phyloP scores from a whole-genome alignment of 2,113 vertebrate species.

The Phalacrocorax brasilianus region DNA sequence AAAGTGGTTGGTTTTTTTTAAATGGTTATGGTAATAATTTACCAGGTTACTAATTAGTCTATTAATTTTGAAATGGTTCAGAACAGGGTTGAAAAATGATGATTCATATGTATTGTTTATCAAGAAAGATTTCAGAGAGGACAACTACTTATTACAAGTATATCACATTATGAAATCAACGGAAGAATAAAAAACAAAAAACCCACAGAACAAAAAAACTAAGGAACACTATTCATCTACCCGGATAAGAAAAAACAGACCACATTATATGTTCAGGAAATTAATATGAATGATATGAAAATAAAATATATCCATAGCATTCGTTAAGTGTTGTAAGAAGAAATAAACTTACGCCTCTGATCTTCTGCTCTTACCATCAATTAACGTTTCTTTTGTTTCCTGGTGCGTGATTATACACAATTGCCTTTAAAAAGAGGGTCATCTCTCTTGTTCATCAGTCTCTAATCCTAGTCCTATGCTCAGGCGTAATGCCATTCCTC shows the following conservation, averaged over 20 bases:
- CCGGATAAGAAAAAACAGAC: neutral
- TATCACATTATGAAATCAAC: neutral
- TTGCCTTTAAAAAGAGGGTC: neutral
- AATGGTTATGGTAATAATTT: slow-evolving; percentile 64
- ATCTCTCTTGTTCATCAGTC: neutral
- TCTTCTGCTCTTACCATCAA: neutral
- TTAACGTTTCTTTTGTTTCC: neutral
- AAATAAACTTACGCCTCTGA: neutral
- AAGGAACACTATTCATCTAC: neutral
- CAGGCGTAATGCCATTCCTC: neutral
- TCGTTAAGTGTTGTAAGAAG: neutral
- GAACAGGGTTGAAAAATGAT: slow-evolving; percentile 64
- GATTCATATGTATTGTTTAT: slow-evolving; percentile 59
- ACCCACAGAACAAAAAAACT: neutral
- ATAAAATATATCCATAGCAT: neutral
- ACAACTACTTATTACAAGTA: neutral
- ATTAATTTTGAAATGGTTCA: slow-evolving; percentile 64
- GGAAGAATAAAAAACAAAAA: neutral
- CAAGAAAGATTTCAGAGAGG: slow-evolving; percentile 15
- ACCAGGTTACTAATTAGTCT: slow-evolving; percentile 60
- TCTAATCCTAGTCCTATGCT: neutral
- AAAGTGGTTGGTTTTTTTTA: slow-evolving; percentile 41
- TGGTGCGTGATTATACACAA: neutral
- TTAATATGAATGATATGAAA: neutral
- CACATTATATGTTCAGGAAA: neutral